Evolutionary conservation across 2,113 vertebrate genomes (phyloP).

Genomic region (Canis aureus): DNA sequence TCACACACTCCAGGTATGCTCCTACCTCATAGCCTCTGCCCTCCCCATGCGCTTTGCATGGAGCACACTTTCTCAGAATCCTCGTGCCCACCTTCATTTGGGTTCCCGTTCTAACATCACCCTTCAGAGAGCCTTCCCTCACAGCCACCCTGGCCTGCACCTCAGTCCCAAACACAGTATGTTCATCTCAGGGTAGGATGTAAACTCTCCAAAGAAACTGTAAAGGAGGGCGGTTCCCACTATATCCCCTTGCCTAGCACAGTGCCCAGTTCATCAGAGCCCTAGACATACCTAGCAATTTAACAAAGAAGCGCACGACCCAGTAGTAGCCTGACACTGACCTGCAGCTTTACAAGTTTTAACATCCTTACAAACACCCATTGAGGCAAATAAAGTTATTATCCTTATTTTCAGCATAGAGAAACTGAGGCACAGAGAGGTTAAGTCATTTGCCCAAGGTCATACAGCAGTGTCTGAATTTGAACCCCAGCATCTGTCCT

Average conservation of each 20-base stretch:
- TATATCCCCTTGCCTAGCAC: neutral
- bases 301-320: neutral
- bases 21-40: neutral
- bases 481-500: neutral
- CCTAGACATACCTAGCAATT: neutral
- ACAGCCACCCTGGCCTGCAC: neutral
- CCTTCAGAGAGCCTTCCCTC: neutral
- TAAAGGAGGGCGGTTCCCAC: neutral
- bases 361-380: neutral
- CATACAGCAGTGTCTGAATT: neutral
- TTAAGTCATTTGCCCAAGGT: neutral
- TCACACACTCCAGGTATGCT: fast-evolving
- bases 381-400: neutral
- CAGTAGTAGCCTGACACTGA: neutral
- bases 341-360: neutral
- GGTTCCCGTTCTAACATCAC: neutral
- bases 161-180: neutral
- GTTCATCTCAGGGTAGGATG: neutral
- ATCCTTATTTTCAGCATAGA: neutral
- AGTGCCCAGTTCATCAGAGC: neutral
- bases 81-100: fast-evolving
- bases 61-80: neutral
- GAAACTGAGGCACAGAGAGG: neutral
- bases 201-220: neutral
- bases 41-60: neutral